Conservation (phyloP, 2,888 invertebrate genomes). For the Chrysolina oricalcia region DNA sequence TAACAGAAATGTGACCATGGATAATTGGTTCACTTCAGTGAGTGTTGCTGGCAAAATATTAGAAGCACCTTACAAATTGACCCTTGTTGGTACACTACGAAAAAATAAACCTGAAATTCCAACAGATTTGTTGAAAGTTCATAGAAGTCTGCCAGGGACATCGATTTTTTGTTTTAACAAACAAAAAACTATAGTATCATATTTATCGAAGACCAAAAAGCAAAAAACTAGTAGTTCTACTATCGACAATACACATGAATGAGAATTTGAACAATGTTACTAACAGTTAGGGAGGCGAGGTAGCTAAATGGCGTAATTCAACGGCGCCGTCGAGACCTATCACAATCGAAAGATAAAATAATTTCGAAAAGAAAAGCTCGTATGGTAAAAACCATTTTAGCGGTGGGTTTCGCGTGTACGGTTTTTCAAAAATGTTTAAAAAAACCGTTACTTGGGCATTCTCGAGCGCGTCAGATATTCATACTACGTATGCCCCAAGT, state of each 20-base stretch:
- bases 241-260: slow-evolving; percentile 37
- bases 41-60: slow-evolving; percentile 60
- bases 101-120: slow-evolving; percentile 64
- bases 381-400: too few relatives aligned
- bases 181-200: slow-evolving; percentile 25
- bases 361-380: too few relatives aligned
- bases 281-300: too few relatives aligned
- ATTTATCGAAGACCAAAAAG: slow-evolving; percentile 22
- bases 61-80: slow-evolving; percentile 62
- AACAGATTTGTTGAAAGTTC: slow-evolving; percentile 52
- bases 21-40: slow-evolving; percentile 66
- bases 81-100: slow-evolving; percentile 62
- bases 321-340: too few relatives aligned
- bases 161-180: background rate
- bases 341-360: too few relatives aligned
- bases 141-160: background rate
- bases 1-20: slow-evolving; percentile 58
- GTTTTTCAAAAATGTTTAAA: too few relatives aligned
- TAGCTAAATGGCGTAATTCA: too few relatives aligned
- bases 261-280: background rate
- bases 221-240: slow-evolving; percentile 37
- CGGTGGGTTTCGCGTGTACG: too few relatives aligned
- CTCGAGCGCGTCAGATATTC: too few relatives aligned
- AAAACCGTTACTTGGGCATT: too few relatives aligned
- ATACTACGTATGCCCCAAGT: too few relatives aligned